Conservation (phyloP, 92 coral and sea anemone species). For the Isaurus tuberculatus region DNA sequence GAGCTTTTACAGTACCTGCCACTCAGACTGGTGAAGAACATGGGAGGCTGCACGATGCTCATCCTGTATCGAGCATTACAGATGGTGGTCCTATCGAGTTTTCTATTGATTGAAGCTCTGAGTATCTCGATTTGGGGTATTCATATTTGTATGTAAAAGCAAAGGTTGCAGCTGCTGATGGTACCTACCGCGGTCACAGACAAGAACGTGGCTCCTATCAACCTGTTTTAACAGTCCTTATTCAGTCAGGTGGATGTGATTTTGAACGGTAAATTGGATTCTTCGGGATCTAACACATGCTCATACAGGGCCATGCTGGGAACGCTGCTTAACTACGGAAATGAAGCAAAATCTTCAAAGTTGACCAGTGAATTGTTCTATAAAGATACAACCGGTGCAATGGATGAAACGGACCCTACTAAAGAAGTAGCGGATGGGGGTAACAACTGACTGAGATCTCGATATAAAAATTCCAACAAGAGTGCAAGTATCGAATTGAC, state of each 20-base stretch:
- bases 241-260: not conserved
- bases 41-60: not conserved
- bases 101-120: not conserved
- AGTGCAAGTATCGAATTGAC: conserved; percentile 51
- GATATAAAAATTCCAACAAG: conserved; percentile 6
- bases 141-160: not conserved
- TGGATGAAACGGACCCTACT: conserved; percentile 14
- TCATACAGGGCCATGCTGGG: conserved; percentile 13
- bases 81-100: conserved; percentile 6
- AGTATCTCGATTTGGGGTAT: not conserved
- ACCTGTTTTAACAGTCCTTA: not conserved
- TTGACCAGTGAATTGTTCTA: not conserved
- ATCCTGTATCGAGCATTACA: not conserved
- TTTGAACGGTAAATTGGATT: not conserved
- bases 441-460: not conserved
- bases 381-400: conserved; percentile 6
- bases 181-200: not conserved
- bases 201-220: not conserved
- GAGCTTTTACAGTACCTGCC: not conserved
- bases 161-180: conserved; percentile 4
- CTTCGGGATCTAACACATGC: conserved; percentile 7
- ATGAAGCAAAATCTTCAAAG: conserved; percentile 17
- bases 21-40: not conserved
- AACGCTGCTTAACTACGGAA: not conserved
- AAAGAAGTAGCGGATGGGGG: not conserved